Base-by-base conservation (phyloP, 2,888 invertebrate genomes). In the Leptinotarsa rubiginosa region DNA sequence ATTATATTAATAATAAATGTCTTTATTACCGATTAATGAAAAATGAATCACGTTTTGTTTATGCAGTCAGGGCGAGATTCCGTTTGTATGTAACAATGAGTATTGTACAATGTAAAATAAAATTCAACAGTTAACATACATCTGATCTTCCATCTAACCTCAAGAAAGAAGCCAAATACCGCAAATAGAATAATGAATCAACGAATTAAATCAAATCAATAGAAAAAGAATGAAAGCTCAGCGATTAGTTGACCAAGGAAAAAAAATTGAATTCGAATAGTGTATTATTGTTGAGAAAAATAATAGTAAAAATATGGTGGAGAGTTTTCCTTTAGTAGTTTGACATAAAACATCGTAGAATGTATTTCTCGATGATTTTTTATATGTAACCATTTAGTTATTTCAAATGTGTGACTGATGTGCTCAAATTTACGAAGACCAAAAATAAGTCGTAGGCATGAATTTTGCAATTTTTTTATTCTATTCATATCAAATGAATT, bases 291-390 rank as follows among this genome's bases (percentile, higher is more conserved):
- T 49, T 49, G 49, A 49, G 49, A 47, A 47, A 47, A 49, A 49
- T 49, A 49, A 49, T 49, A 25, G 0, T 25, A 3, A 25, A 25
- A 25, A 49, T 25, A 64, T 25, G 20, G 64, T 22, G 64, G 64
- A 31, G 64, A 64, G 20, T 64, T n/a, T 64, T 64, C 22, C 64
- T 25, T 64, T 31, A 64, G 41, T 22, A 25, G 20, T 31, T 64
- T 16, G 25, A 64, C 31, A 64, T 64, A 64, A 64, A 20, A 64
- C 4, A 64, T 64, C 0, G 41, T 64, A 31, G 64, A 64, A 64
- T 64, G 20, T 4, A 64, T 16, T 64, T 64, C 22, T 22, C 64
- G 64, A 15, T 1, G 41, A 64, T 64, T 64, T 64, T 64, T 22
- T 1, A 64, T 64, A 7, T 64, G 64, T 64, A 64, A 22, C 64